phyloP scores from a whole-genome alignment of 2,113 vertebrate species.

The Heloderma charlesbogerti region DNA sequence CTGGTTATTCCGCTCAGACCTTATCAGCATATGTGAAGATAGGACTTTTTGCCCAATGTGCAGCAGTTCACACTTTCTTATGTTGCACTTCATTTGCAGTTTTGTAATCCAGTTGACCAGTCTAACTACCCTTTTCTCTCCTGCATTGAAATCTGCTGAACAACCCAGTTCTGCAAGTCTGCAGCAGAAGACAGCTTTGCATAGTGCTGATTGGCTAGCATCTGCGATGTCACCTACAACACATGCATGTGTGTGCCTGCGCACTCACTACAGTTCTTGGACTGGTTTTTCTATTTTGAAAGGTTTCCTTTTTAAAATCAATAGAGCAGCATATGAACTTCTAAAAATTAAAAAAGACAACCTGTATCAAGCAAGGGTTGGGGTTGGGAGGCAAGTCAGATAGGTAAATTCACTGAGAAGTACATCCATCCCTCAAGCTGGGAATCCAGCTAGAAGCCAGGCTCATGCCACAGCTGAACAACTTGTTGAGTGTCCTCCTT shows the following conservation, averaged over 20 bases:
- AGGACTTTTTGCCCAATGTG: too few relatives aligned
- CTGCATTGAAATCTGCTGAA: background rate
- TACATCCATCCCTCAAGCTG: background rate
- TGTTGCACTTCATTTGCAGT: too few relatives aligned
- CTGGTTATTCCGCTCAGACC: too few relatives aligned
- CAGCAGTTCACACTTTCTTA: too few relatives aligned
- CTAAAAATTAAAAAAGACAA: background rate
- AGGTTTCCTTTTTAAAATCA: background rate
- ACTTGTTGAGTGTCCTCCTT: background rate
- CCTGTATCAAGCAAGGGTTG: background rate
- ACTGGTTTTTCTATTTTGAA: background rate
- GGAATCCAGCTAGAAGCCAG: background rate
- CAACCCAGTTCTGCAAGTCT: background rate
- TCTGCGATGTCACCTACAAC: background rate
- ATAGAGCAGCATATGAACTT: background rate
- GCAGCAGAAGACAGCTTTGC: background rate
- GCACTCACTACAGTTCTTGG: background rate
- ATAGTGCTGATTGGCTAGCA: background rate
- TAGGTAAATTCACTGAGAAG: background rate
- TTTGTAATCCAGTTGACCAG: background rate
- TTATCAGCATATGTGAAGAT: too few relatives aligned
- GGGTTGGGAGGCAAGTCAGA: background rate
- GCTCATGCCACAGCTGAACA: background rate
- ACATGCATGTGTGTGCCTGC: too few relatives aligned
- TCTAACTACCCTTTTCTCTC: background rate